phyloP scores from a whole-genome alignment of 2,113 vertebrate species.

The Dipodomys stephensi region DNA sequence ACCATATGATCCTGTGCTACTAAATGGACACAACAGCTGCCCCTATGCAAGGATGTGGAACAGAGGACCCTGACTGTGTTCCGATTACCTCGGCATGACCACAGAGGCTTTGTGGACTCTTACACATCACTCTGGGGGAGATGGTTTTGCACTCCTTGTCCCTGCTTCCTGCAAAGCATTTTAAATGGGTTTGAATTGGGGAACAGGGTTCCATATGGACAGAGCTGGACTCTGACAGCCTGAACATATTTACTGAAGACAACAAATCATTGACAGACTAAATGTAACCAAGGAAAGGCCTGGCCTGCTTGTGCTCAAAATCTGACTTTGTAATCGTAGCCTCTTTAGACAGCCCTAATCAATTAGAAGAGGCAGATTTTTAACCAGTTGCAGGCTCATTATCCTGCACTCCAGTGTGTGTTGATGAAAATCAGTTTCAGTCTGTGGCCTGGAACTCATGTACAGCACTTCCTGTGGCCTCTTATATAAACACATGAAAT shows the following conservation, averaged over 20 bases:
- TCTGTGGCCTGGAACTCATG: conserved; percentile 86
- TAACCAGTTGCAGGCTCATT: conserved; percentile 88
- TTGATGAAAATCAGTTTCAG: conserved; percentile 87
- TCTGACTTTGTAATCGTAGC: conserved; percentile 84
- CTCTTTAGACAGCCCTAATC: conserved; percentile 84
- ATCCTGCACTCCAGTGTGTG: conserved; percentile 84
- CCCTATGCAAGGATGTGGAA: background rate
- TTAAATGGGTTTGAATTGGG: conserved; percentile 82
- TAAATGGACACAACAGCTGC: background rate
- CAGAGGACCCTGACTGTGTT: conserved; percentile 40
- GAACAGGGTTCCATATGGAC: conserved; percentile 80
- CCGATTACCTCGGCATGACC: background rate
- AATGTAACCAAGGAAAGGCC: conserved; percentile 77
- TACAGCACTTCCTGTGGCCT: conserved; percentile 83
- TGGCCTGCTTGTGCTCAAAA: conserved; percentile 78
- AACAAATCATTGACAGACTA: conserved; percentile 86
- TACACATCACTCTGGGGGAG: background rate
- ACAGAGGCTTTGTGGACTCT: conserved; percentile 52
- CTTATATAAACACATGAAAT: conserved; percentile 86
- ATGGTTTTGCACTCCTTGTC: background rate
- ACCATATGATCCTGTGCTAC: background rate
- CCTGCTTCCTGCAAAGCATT: conserved; percentile 56
- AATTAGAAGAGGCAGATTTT: conserved; percentile 86
- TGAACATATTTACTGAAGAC: conserved; percentile 85
- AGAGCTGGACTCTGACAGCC: conserved; percentile 82